Evolutionary conservation across 92 coral and sea anemone species (phyloP).

Genomic region (Porites divaricata): DNA sequence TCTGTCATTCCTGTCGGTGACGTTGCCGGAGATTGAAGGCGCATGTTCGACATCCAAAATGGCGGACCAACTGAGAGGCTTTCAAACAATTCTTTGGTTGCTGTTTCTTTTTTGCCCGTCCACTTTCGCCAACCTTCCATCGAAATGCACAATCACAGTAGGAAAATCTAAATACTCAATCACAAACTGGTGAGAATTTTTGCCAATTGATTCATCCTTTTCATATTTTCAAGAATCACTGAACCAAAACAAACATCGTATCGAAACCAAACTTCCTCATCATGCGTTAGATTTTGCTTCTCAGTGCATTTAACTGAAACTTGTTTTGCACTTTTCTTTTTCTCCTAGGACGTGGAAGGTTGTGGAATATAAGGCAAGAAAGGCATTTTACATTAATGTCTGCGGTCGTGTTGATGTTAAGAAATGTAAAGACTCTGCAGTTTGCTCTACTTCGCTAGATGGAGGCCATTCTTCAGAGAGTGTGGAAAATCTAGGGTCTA

Average conservation of each 20-base stretch:
- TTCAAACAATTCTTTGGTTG: slow-evolving; percentile 18
- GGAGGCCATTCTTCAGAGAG: neutral
- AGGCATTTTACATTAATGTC: slow-evolving; percentile 58
- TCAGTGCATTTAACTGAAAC: too few relatives aligned
- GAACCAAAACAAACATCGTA: neutral
- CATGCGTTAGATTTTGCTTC: neutral
- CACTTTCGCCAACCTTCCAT: slow-evolving; percentile 29
- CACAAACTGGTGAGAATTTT: slow-evolving; percentile 59
- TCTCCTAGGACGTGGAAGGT: slow-evolving; percentile 68
- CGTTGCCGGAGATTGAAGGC: slow-evolving; percentile 34
- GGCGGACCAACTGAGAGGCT: slow-evolving; percentile 70
- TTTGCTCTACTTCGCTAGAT: slow-evolving; percentile 29
- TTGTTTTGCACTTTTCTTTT: neutral
- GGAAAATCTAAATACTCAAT: slow-evolving; percentile 44
- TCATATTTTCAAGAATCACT: neutral
- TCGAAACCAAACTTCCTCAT: neutral
- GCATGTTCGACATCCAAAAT: slow-evolving; percentile 76
- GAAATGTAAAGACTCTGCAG: slow-evolving; percentile 36
- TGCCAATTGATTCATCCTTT: neutral
- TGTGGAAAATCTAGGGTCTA: slow-evolving; percentile 4
- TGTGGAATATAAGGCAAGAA: neutral
- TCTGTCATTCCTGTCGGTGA: slow-evolving; percentile 51
- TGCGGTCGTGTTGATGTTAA: slow-evolving; percentile 33
- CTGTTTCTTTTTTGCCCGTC: slow-evolving; percentile 10
- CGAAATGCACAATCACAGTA: slow-evolving; percentile 52